Conservation (phyloP, 2,797 vertebrate genomes). For the Helicolenus hilgendorfi region DNA sequence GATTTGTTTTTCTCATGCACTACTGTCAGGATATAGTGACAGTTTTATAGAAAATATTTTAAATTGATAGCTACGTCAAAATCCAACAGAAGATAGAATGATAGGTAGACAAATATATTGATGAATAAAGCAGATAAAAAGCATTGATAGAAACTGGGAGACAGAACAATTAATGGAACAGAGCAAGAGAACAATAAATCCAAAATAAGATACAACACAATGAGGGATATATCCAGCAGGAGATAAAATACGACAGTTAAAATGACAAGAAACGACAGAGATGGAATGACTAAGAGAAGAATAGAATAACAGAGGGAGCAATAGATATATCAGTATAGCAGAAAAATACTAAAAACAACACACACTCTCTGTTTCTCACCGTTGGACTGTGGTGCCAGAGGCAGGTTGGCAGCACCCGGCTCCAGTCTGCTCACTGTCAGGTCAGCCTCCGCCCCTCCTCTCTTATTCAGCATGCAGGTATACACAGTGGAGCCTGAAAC, state of each 20-base stretch:
- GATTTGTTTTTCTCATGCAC: too few species aligned
- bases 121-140: not conserved
- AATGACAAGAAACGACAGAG: not conserved
- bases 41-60: too few species aligned
- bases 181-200: not conserved
- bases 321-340: not conserved
- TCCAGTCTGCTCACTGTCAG: conserved; percentile 95
- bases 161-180: not conserved
- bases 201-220: conserved; percentile 6
- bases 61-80: not conserved
- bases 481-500: conserved; percentile 94
- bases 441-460: conserved; percentile 94
- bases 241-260: not conserved
- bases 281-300: not conserved
- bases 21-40: too few species aligned
- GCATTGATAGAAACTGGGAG: not conserved
- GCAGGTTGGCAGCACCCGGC: conserved; percentile 77
- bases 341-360: not conserved
- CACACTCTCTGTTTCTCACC: conserved; percentile 58
- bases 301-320: not conserved
- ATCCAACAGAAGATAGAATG: not conserved
- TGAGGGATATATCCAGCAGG: not conserved
- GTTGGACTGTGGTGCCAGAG: conserved; percentile 90
- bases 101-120: not conserved
- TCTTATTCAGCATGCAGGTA: conserved; percentile 96